Conservation (phyloP, 2,797 vertebrate genomes). For the Gambelia wislizenii region DNA sequence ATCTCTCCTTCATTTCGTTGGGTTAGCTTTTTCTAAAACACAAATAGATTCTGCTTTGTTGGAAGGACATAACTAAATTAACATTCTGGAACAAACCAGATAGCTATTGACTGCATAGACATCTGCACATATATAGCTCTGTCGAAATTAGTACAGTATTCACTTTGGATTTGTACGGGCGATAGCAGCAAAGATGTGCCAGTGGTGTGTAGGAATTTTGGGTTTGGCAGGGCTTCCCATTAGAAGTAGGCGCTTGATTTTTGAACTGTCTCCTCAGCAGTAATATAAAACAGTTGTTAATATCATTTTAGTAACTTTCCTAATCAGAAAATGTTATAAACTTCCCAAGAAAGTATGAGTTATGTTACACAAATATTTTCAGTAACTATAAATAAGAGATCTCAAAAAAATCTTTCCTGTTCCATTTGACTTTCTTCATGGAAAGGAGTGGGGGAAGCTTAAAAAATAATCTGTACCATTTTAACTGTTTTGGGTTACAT, state of each 20-base stretch:
- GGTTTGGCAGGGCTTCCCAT: background rate
- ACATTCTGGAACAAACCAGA: background rate
- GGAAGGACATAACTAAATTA: too few relatives aligned
- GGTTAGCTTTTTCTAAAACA: background rate
- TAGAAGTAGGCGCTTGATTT: background rate
- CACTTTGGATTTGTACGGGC: background rate
- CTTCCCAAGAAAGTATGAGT: background rate
- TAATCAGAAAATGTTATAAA: background rate
- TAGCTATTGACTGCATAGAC: background rate
- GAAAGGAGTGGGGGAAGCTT: too few relatives aligned
- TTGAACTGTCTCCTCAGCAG: background rate
- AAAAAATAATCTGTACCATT: background rate
- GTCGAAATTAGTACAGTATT: background rate
- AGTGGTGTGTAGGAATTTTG: background rate
- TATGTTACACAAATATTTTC: background rate
- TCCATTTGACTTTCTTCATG: background rate
- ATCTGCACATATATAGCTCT: background rate
- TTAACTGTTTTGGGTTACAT: background rate
- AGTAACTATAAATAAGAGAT: background rate
- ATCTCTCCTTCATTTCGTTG: background rate
- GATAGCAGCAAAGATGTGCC: background rate
- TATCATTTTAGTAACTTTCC: background rate
- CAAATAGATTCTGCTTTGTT: too few relatives aligned
- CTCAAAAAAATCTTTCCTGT: background rate
- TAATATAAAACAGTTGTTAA: background rate